phyloP scores from a whole-genome alignment of 2,113 vertebrate species.

The Centropus unirufus region DNA sequence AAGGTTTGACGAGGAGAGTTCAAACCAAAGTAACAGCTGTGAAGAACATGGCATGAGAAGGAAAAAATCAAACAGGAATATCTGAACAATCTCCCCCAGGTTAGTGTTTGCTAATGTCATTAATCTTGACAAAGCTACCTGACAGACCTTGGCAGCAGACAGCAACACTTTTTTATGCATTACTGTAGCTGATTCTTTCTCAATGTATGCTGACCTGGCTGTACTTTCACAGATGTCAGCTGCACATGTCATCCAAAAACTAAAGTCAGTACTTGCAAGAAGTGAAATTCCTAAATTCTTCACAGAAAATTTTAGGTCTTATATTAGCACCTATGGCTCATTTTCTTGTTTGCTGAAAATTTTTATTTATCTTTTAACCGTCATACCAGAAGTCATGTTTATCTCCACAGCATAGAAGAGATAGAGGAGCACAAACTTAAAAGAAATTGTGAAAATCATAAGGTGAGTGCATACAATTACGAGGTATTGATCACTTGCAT shows the following conservation, averaged over 20 bases:
- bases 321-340: neutral
- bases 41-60: neutral
- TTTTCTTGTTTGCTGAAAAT: neutral
- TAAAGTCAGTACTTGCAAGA: neutral
- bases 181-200: neutral
- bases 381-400: neutral
- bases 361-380: neutral
- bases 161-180: neutral
- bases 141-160: neutral
- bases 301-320: neutral
- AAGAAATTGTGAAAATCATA: neutral
- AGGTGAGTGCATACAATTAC: neutral
- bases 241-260: neutral
- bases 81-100: neutral
- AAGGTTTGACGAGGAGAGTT: neutral
- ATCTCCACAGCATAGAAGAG: neutral
- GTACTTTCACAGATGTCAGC: neutral
- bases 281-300: neutral
- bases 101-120: neutral
- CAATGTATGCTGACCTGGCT: neutral
- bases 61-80: neutral
- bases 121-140: neutral
- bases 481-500: rapidly evolving
- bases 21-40: neutral
- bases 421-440: neutral